Evolutionary conservation across 2,888 invertebrate species (phyloP).

Genomic region (Cosmia trapezina): DNA sequence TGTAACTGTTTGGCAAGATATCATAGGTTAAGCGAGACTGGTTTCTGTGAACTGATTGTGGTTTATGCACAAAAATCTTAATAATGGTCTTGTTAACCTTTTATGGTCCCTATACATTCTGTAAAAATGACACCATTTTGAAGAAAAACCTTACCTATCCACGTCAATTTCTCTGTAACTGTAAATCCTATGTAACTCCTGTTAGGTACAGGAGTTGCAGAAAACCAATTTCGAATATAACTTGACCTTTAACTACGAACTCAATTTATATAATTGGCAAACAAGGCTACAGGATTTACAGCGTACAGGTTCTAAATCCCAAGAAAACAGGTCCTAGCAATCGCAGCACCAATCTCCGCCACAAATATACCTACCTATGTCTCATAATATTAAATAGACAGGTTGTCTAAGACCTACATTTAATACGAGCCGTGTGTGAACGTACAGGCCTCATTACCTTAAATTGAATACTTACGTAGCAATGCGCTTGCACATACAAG

Average conservation of each 20-base stretch:
- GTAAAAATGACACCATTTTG: not conserved
- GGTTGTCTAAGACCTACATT: slow-evolving; percentile 59
- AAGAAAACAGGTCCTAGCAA: slow-evolving; percentile 39
- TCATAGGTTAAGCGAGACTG: slow-evolving; percentile 25
- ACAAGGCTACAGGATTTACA: slow-evolving; percentile 45
- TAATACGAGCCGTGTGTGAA: slow-evolving; percentile 60
- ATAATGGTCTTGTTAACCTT: slow-evolving; percentile 8
- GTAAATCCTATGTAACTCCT: too few relatives aligned
- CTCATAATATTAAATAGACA: slow-evolving; percentile 64
- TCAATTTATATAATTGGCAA: slow-evolving; percentile 45
- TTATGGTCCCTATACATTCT: not conserved
- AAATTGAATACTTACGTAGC: slow-evolving; percentile 65
- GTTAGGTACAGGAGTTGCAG: not conserved
- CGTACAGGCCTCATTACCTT: slow-evolving; percentile 65
- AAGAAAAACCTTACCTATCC: not conserved
- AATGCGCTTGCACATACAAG: slow-evolving; percentile 64
- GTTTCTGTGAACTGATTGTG: slow-evolving; percentile 25
- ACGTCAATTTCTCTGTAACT: not conserved
- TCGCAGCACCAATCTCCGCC: slow-evolving; percentile 17
- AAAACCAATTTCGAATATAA: slow-evolving; percentile 11
- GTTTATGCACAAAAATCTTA: slow-evolving; percentile 15
- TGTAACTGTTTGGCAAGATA: slow-evolving; percentile 45
- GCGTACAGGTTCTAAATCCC: slow-evolving; percentile 38
- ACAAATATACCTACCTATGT: slow-evolving; percentile 43
- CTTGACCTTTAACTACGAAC: slow-evolving; percentile 32